These are phyloP conservation scores for Sisor rabdophorus DNA, from an alignment of 2,113 vertebrate species.

Conservation along the genomic window DNA sequence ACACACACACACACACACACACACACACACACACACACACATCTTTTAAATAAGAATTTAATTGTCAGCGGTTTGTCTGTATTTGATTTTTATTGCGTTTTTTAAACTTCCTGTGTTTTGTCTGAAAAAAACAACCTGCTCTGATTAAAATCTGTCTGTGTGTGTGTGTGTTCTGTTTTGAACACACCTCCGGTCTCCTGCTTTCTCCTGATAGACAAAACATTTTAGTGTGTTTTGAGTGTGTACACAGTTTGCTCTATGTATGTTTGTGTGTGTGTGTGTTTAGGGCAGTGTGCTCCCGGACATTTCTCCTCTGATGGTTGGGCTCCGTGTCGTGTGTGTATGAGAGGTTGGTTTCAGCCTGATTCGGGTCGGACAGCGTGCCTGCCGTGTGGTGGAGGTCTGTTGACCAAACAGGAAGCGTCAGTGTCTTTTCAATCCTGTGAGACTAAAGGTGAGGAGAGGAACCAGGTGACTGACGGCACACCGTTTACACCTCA, in stretches of 20 bases:
- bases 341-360: slow-evolving; percentile 85
- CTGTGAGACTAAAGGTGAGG: slow-evolving; percentile 92
- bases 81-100: no score
- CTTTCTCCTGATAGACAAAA: slow-evolving; percentile 68
- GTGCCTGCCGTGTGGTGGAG: slow-evolving; percentile 87
- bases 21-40: no score
- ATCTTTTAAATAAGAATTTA: no score
- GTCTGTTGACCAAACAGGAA: slow-evolving; percentile 76
- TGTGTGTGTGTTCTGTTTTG: slow-evolving; percentile 11
- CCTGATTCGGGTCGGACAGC: slow-evolving; percentile 84
- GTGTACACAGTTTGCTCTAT: not conserved
- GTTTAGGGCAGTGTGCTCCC: slow-evolving; percentile 80
- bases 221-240: not conserved
- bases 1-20: no score
- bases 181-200: slow-evolving; percentile 57
- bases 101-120: slow-evolving; percentile 8
- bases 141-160: not conserved
- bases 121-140: not conserved
- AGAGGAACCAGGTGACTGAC: not conserved
- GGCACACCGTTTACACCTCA: not conserved
- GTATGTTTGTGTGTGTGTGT: slow-evolving; percentile 40
- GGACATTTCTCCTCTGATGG: slow-evolving; percentile 88
- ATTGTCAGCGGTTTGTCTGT: no score
- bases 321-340: slow-evolving; percentile 82
- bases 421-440: slow-evolving; percentile 83